A percentile compares a stretch with the other conserved stretches of the same genome.
Conservation (phyloP, 1,140 invertebrate genomes). For the Cydia amplana region DNA sequence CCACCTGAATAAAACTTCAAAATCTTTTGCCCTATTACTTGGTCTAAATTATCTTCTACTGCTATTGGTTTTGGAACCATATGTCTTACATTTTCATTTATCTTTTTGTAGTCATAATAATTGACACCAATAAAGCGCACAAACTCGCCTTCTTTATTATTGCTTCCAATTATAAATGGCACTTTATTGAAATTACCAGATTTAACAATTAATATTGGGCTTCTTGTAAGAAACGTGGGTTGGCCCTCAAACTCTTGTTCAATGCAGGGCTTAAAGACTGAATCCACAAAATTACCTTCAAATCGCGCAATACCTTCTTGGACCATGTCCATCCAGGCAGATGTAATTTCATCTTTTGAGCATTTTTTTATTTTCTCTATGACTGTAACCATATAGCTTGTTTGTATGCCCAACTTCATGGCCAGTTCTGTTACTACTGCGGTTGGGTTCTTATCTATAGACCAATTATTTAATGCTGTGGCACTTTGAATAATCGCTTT, state of each 20-base stretch:
- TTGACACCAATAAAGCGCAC: constrained; percentile 52
- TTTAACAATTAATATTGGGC: constrained; percentile 58
- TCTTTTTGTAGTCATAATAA: constrained; percentile 62
- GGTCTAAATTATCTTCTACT: constrained; percentile 45
- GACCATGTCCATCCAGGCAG: constrained; percentile 43
- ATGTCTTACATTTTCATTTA: constrained; percentile 52
- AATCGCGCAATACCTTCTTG: neutral
- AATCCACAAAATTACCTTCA: constrained; percentile 47
- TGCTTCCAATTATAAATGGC: constrained; percentile 67
- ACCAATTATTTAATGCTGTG: constrained; percentile 66
- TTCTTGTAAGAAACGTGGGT: constrained; percentile 62
- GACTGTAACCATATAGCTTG: constrained; percentile 52
- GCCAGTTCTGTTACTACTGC: constrained; percentile 54
- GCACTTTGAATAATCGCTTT: constrained; percentile 74
- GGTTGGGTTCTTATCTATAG: constrained; percentile 58
- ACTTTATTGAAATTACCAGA: constrained; percentile 69
- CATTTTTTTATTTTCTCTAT: constrained; percentile 59
- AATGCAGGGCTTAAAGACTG: constrained; percentile 66
- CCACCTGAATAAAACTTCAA: constrained; percentile 62
- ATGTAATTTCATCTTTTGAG: constrained; percentile 53
- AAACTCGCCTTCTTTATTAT: constrained; percentile 58
- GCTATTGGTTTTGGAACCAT: constrained; percentile 58
- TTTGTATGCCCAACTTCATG: constrained; percentile 57
- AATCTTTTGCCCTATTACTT: constrained; percentile 57
- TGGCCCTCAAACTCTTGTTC: constrained; percentile 70